Base-by-base conservation (phyloP, 2,888 invertebrate species). In the Junonia oenone region DNA sequence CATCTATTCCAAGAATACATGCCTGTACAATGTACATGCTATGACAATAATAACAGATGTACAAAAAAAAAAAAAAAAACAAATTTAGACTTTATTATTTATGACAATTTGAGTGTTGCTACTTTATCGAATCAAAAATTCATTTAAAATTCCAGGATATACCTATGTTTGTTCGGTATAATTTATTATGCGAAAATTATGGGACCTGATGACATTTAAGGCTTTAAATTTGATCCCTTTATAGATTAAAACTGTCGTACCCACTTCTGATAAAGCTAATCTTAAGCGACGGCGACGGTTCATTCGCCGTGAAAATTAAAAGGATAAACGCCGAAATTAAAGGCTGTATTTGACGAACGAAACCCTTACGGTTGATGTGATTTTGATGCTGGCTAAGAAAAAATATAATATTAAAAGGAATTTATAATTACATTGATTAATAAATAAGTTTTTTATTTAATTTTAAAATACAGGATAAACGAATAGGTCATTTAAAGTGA, bases 261-360 rank as follows among this genome's bases (percentile, higher is more conserved):
- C 33, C 6, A 40, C 22, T 45, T 47, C 17, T 5, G 40, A 46
- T 38, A 46, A 43, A 22, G 6, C 4, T 45, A 22, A 56, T 48
- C 19, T 19, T 14, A 29, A 52, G 13, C 13, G 50, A n/a, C n/a
- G n/a, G n/a, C n/a, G n/a, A 57, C 37, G 31, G 46, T 26, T 54
- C 54, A 35, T 54, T 58, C 46, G 27, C 38, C 27, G 50, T 53
- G n/a, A 45, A 37, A 22, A 49, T 40, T 51, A 31, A n/a, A n/a
- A n/a, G n/a, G n/a, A n/a, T n/a, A n/a, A 26, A 5, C 14, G 14
- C 6, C 4, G n/a, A 29, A 13, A 45, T 45, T 48, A 13, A 27
- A 31, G 13, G 3, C 9, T 8, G 8, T 11, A 4, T 14, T 48
- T 1, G 19, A 49, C 2, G 43, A 43, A 1, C 26, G 9, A 13